A percentile compares a stretch with the other conserved stretches of the same genome.
Conservation (phyloP, 1,140 invertebrate species). For the Acromyrmex heyeri region DNA sequence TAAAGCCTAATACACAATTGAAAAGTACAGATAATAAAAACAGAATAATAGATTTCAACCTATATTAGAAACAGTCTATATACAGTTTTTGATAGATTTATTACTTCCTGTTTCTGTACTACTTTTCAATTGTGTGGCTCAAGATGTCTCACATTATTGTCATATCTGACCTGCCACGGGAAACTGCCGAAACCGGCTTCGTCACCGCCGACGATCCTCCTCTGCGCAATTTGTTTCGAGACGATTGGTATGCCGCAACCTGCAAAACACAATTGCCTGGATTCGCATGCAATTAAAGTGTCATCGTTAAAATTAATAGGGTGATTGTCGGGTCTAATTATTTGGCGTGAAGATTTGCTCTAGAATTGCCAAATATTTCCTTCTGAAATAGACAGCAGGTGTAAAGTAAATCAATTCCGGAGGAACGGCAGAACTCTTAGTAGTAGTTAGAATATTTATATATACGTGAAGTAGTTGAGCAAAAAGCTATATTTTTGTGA, state of each 20-base stretch:
- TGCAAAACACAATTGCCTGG: slow-evolving; percentile 83
- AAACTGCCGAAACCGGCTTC: slow-evolving; percentile 97
- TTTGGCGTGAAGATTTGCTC: slow-evolving; percentile 14
- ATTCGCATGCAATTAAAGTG: slow-evolving; percentile 27
- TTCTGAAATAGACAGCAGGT: slow-evolving; percentile 11
- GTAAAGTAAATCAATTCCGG: not conserved
- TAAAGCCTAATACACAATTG: no score
- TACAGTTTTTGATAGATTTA: no score
- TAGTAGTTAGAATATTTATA: not conserved
- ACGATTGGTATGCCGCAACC: slow-evolving; percentile 94
- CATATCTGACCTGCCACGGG: slow-evolving; percentile 93
- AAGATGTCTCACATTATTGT: not conserved
- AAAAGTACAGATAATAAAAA: no score
- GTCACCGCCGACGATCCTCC: slow-evolving; percentile 96
- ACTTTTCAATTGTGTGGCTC: no score
- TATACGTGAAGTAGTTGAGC: not conserved
- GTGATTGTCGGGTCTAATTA: slow-evolving; percentile 29
- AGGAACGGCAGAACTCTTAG: not conserved
- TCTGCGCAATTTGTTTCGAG: slow-evolving; percentile 93
- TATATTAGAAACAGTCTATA: no score
- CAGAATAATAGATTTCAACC: no score
- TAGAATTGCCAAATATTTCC: slow-evolving; percentile 34
- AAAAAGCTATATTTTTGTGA: not conserved
- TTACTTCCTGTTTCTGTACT: no score
- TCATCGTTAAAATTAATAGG: slow-evolving; percentile 22